Evolutionary conservation across 2,888 invertebrate genomes (phyloP), one percentile per base, ranked within the genome.

Genomic region (Choreutis nemorana): DNA sequence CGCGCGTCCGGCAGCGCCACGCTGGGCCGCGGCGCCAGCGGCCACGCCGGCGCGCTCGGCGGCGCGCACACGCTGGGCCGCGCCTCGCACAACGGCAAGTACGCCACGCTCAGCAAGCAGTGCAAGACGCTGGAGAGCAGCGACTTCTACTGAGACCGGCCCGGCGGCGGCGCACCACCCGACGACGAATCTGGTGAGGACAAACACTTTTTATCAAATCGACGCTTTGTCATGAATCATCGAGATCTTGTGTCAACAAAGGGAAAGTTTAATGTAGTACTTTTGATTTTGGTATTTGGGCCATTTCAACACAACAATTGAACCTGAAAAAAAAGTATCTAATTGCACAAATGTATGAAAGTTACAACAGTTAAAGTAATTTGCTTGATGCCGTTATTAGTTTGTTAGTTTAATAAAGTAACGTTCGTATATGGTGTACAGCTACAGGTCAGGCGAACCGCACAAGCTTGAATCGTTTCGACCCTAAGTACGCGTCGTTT

Each of bases 81-180:
- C 56, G 84, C 83, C 68, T 83, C 86, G 50, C 82, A 90, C 83
- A 87, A 87, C 81, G 87, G 87, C 75, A 93, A 94, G 87, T 94
- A 93, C 87, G 92, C 93, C 79, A 94, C 93, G 81, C 83, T 94
- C 82, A 93, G 91, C 87, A 93, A 93, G 83, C 92, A 94, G 83
- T 94, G 94, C 88, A 94, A 94, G 84, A 94, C 94, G 57, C 83
- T 94, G 45, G 94, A 94, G 83, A 90, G 92, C 60, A 91, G 88
- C 64, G 93, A 94, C 82, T 94, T 93, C 84, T 94, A 94, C 91
- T 94, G 91, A 92, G 90, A 89, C 81, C 79, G 84, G 84, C 81
- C 83, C 81, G 84, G 87, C 86, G 73, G 67, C 63, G 72, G 64
- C 60, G 58, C 55, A 48, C 81, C 34, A 34, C 41, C 45, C 42